Base-by-base conservation (phyloP, 2,797 vertebrate genomes). In the Danio jaintianensis region DNA sequence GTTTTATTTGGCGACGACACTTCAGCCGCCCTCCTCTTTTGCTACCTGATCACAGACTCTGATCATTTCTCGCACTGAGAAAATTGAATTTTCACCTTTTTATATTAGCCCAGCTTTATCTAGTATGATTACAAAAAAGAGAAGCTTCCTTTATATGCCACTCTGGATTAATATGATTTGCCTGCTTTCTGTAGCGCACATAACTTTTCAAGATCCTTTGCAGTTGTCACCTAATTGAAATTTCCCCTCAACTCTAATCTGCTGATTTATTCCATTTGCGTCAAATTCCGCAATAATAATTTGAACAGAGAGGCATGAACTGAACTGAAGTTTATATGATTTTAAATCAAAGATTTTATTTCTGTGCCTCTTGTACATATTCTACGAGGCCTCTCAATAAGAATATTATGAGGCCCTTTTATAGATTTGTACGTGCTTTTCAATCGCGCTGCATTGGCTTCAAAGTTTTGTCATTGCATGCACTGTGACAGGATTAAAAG, bases 81-180 rank as follows among this genome's bases (percentile, higher is more conserved):
- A 89, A 88, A 89, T 88, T 87, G 7, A 87, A 89, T 85, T 89
- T 90, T 88, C 80, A 73, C 69, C 81, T 80, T 84, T 79, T 85
- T 67, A 71, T 83, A 81, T 80, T 75, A 75, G 79, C 71, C 68
- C 78, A 73, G 63, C 59, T 83, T 87, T 84, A 85, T 89, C 88
- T 89, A 64, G 63, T 69, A 71, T 64, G 74, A 76, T 79, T 70
- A 84, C 77, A 85, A 83, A 83, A 29, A 83, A 82, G 58, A 83
- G 69, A 79, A 70, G 79, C 69, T 78, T 85, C 62, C 64, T 83
- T 88, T 80, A 83, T 80, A 79, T 71, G 48, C 61, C 75, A 82
- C 81, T 82, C 70, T 13, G 47, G 73, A 82, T 84, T 82, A 80
- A 74, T 82, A 74, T 76, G 76, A 85, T 69, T 74, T 55, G 50